Evolutionary conservation across 2,888 invertebrate species (phyloP), one percentile per base, ranked within the genome.

Genomic region (Drosophila stalkeri): DNA sequence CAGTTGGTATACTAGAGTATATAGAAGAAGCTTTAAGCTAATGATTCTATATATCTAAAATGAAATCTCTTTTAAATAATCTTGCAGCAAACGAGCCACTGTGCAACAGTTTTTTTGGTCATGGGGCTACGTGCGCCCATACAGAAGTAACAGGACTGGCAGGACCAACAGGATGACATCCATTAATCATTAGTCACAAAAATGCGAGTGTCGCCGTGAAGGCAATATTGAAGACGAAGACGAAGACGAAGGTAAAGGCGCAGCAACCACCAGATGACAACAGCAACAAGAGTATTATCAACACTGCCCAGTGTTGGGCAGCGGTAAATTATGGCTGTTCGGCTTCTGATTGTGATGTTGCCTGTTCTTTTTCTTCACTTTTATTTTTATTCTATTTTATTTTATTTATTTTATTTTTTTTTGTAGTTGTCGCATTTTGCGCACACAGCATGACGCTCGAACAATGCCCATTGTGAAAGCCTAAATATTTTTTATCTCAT

Each of bases 121-220:
- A 20, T 5, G 35, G 20, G 23, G 39, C 16, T 5, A 60, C 55
- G 27, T 4, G 37, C 5, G 4, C 27, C n/a, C n/a, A 52, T 52
- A 39, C 27, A 18, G 47, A 31, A 49, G 47, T 27, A 47, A 31
- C n/a, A 27, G 62, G 61, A 71, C 31, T 27, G 39, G 18, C n/a
- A 27, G 64, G 61, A 72, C 31, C 57, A 20, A 73, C 63, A 62
- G 64, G 71, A 81, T 41, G 83, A 80, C 75, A 83, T 68, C 88
- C 89, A 87, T 87, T 87, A 87, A 87, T 87, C 87, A 89, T 87
- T 87, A 89, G 89, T 27, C 80, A 80, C 75, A 73, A 72, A 85
- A 85, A 81, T 81, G 80, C 75, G 76, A 72, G 72, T 64, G 63
- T 54, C 67, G 57, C 12, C 12, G 33, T 47, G 63, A 51, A 47